Conservation (phyloP, 2,888 invertebrate species). For the Lagria hirta region DNA sequence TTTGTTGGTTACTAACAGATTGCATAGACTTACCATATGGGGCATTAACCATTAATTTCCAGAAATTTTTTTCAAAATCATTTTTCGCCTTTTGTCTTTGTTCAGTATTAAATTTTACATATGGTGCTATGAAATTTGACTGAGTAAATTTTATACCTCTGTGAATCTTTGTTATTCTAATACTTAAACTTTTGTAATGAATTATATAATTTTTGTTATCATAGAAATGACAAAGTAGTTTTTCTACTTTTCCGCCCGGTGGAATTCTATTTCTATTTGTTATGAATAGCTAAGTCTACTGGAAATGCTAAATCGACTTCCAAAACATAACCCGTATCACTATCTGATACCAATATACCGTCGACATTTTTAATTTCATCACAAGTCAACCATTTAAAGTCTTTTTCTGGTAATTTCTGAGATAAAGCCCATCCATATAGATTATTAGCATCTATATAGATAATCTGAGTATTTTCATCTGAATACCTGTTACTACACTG, state of each 20-base stretch:
- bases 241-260: conserved; percentile 22
- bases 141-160: conserved; percentile 27
- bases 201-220: conserved; percentile 22
- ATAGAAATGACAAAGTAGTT: conserved; percentile 23
- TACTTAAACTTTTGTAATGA: conserved; percentile 23
- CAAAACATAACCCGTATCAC: conserved; percentile 25
- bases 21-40: conserved; percentile 19
- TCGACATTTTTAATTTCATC: conserved; percentile 19
- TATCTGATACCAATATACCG: conserved; percentile 22
- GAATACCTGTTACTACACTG: conserved; percentile 20
- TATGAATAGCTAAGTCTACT: conserved; percentile 25
- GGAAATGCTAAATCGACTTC: conserved; percentile 26
- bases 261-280: conserved; percentile 27
- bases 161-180: conserved; percentile 22
- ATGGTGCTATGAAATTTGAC: conserved; percentile 27
- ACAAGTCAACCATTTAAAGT: conserved; percentile 21
- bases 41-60: conserved; percentile 20
- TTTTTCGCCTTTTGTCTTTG: conserved; percentile 24
- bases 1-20: conserved; percentile 25
- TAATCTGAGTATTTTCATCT: conserved; percentile 20
- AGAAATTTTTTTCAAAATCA: conserved; percentile 17
- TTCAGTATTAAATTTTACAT: conserved; percentile 27
- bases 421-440: conserved; percentile 26
- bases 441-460: conserved; percentile 26
- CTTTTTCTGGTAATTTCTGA: conserved; percentile 19